Evolutionary conservation across 1,140 invertebrate genomes (phyloP).

Genomic region (Ptiloglossa arizonensis): DNA sequence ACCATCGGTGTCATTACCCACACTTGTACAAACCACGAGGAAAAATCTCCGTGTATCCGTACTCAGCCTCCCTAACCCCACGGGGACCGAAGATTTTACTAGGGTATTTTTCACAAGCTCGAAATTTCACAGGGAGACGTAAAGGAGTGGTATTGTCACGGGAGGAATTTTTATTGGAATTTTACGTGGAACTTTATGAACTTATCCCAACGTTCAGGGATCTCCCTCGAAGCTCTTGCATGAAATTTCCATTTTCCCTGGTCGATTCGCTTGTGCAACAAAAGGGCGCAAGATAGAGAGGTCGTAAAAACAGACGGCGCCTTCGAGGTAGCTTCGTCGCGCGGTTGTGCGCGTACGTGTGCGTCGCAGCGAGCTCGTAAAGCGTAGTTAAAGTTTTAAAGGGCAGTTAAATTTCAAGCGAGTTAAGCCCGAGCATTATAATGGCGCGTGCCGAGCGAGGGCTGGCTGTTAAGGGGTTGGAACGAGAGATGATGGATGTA

Average conservation of each 20-base stretch:
- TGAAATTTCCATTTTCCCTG: slow-evolving; percentile 58
- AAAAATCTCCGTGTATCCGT: too few species aligned
- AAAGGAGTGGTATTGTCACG: background rate
- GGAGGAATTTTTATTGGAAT: background rate
- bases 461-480: slow-evolving; percentile 54
- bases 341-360: slow-evolving; percentile 7
- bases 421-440: slow-evolving; percentile 70
- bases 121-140: background rate
- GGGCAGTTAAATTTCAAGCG: slow-evolving; percentile 78
- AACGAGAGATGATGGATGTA: slow-evolving; percentile 75
- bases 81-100: background rate
- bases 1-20: too few species aligned
- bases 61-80: background rate
- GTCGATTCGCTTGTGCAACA: slow-evolving; percentile 49
- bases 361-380: slow-evolving; percentile 59
- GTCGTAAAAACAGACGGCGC: slow-evolving; percentile 62
- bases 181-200: slow-evolving; percentile 12
- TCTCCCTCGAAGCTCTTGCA: slow-evolving; percentile 22
- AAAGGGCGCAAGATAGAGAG: slow-evolving; percentile 55
- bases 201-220: slow-evolving; percentile 31
- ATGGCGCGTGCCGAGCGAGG: slow-evolving; percentile 74
- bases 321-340: slow-evolving; percentile 40
- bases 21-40: too few species aligned
- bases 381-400: slow-evolving; percentile 72
- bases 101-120: background rate